Conservation (phyloP, 2,113 vertebrate genomes). For the Otus sunia region DNA sequence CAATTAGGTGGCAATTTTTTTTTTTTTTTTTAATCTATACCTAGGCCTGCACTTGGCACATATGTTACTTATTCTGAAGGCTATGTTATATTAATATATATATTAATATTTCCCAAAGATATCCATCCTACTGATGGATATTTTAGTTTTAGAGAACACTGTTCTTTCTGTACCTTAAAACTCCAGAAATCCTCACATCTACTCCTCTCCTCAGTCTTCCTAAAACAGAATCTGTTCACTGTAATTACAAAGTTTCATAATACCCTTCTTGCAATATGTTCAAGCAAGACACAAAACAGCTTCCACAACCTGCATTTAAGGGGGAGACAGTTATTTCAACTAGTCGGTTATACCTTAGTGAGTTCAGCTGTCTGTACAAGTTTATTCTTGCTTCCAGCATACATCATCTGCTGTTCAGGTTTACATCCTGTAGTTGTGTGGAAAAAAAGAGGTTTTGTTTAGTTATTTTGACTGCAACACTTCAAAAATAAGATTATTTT, state of each 20-base stretch:
- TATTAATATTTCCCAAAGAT: neutral
- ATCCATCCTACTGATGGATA: neutral
- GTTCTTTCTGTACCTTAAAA: neutral
- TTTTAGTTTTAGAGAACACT: neutral
- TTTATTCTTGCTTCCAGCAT: constrained; percentile 96
- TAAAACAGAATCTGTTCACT: neutral
- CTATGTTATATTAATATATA: neutral
- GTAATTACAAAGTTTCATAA: neutral
- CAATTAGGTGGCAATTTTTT: neutral
- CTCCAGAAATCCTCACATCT: neutral
- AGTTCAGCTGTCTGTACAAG: constrained; percentile 90
- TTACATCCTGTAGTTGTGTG: constrained; percentile 82
- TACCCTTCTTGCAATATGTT: neutral
- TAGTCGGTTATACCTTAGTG: constrained; percentile 83
- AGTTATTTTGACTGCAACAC: neutral
- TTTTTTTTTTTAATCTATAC: neutral
- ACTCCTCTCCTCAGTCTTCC: neutral
- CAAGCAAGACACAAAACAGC: neutral
- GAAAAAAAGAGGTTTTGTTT: neutral
- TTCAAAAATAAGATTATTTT: neutral
- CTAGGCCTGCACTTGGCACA: neutral
- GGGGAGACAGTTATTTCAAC: neutral
- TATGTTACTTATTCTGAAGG: neutral
- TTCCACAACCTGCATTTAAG: neutral
- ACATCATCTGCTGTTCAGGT: constrained; percentile 98